phyloP scores from a whole-genome alignment of 1,140 invertebrate genomes.

The Heliothis subflexa region DNA sequence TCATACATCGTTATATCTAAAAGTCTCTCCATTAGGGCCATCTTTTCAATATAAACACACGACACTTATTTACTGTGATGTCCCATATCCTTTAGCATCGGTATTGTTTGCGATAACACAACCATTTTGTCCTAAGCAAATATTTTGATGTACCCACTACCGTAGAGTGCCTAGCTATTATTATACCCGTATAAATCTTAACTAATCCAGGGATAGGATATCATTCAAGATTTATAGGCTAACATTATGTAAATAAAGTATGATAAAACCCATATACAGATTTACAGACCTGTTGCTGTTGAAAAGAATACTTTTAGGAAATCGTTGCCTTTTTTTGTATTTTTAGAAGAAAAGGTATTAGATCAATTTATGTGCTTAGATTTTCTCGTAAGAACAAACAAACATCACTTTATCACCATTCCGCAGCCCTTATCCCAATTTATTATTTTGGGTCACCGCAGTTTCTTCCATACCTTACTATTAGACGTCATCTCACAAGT shows the following conservation, averaged over 20 bases:
- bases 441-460: too few relatives aligned
- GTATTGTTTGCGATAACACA: constrained; percentile 1
- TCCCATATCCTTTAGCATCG: neutral
- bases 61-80: neutral
- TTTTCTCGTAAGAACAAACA: too few relatives aligned
- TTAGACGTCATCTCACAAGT: too few relatives aligned
- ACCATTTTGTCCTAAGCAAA: constrained; percentile 13
- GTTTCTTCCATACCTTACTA: too few relatives aligned
- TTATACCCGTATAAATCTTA: neutral
- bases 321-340: too few relatives aligned
- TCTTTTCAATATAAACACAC: neutral
- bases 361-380: too few relatives aligned
- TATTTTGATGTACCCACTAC: constrained; percentile 6
- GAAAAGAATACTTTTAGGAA: neutral
- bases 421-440: too few relatives aligned
- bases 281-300: neutral
- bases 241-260: neutral
- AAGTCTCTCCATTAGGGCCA: too few relatives aligned
- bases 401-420: too few relatives aligned
- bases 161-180: neutral
- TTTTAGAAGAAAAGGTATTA: too few relatives aligned
- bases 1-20: too few relatives aligned
- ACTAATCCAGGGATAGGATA: neutral
- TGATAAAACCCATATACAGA: neutral
- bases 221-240: neutral